Evolutionary conservation across 2,113 vertebrate species (phyloP).

Genomic region (Chaetops frenatus): DNA sequence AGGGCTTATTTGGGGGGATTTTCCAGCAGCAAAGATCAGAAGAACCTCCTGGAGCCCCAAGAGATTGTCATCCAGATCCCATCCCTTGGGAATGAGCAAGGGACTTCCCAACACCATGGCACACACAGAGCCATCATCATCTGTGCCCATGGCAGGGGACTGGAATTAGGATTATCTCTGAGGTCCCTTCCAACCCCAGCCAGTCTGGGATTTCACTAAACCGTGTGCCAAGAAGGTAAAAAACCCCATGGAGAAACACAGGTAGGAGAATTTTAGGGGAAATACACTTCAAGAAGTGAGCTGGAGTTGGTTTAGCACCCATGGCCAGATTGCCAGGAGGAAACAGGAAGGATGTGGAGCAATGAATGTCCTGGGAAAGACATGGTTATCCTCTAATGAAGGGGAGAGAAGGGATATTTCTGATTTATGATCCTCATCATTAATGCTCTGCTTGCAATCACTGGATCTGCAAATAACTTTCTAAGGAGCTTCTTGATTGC

Average conservation of each 20-base stretch:
- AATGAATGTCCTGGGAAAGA: neutral
- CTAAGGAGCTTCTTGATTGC: constrained; percentile 4
- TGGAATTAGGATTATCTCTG: neutral
- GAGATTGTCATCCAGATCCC: neutral
- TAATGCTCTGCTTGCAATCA: neutral
- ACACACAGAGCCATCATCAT: neutral
- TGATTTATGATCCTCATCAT: neutral
- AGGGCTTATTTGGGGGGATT: neutral
- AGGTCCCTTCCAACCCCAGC: neutral
- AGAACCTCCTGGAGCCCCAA: neutral
- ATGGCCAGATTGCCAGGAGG: neutral
- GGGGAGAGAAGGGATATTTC: neutral
- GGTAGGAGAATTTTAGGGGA: neutral
- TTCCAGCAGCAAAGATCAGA: neutral
- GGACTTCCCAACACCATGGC: neutral
- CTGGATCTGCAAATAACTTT: constrained; percentile 21
- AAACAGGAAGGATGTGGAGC: rapidly evolving
- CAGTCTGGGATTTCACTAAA: neutral
- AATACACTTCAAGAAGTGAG: neutral
- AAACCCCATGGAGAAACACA: neutral
- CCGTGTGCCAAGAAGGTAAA: neutral
- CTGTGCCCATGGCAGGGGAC: neutral
- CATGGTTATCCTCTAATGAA: neutral
- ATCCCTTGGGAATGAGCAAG: neutral
- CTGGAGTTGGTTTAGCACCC: neutral